phyloP scores from a whole-genome alignment of 2,797 vertebrate species.

The Halcyon leucocephala region DNA sequence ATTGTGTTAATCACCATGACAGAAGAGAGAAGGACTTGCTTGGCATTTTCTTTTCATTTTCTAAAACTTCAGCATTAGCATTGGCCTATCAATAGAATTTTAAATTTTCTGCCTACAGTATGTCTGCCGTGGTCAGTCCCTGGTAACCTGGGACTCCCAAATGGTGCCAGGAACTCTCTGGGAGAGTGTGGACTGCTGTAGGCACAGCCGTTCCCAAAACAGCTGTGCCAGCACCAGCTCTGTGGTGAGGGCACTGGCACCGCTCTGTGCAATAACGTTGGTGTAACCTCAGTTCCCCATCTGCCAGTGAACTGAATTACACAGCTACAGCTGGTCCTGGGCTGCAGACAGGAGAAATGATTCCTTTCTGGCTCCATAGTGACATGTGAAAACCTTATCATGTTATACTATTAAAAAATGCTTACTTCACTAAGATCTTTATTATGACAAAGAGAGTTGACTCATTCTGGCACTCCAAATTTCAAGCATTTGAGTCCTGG shows the following conservation, averaged over 20 bases:
- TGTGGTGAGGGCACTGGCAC: neutral
- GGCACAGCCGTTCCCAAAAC: fast-evolving
- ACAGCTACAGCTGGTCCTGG: neutral
- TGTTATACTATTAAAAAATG: neutral
- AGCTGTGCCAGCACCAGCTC: neutral
- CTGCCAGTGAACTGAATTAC: neutral
- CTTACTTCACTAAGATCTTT: neutral
- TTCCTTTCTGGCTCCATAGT: neutral
- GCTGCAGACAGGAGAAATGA: neutral
- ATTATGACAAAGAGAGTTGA: constrained; percentile 23
- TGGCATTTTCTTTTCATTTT: neutral
- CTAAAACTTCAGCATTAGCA: neutral
- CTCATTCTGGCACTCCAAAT: neutral
- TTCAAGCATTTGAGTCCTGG: neutral
- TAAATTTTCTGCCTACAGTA: neutral
- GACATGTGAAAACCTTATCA: fast-evolving
- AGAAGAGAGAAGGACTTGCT: neutral
- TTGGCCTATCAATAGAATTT: neutral
- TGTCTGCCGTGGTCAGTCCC: neutral
- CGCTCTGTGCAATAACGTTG: fast-evolving
- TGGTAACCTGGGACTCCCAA: neutral
- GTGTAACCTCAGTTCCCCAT: neutral
- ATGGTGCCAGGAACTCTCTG: neutral
- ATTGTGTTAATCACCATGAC: neutral
- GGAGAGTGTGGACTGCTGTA: fast-evolving